A percentile compares a stretch with the other conserved stretches of the same genome.
Evolutionary conservation across 2,888 invertebrate species (phyloP).

Genomic region (Drosophila melanosoma): DNA sequence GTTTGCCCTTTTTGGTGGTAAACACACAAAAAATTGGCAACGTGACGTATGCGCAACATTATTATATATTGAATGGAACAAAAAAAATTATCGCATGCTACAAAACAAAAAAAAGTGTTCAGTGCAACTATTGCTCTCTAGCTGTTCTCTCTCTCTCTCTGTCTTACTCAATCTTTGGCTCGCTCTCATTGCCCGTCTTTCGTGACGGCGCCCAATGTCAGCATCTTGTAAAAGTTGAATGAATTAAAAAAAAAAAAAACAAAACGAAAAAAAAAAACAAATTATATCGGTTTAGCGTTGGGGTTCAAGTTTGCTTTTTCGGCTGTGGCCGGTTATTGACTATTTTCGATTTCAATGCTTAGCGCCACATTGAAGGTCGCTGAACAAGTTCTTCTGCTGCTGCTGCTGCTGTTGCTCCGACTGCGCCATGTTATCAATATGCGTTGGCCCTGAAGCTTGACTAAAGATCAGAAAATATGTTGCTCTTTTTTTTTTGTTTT

Average conservation of each 20-base stretch:
- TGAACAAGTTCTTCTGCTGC: constrained; percentile 71
- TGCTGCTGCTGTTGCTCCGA: constrained; percentile 24
- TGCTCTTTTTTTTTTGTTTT: background rate
- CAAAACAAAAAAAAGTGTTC: background rate
- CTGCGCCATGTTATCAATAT: constrained; percentile 28
- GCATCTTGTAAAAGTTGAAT: constrained; percentile 78
- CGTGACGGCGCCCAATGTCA: constrained; percentile 59
- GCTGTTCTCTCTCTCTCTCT: constrained; percentile 2
- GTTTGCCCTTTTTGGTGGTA: too few relatives aligned
- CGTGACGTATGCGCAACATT: constrained; percentile 56
- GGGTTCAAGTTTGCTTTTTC: constrained; percentile 69
- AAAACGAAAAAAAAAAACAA: constrained; percentile 2
- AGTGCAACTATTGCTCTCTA: constrained; percentile 1
- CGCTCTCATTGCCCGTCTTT: constrained; percentile 19
- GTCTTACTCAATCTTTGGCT: background rate
- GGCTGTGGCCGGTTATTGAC: constrained; percentile 59
- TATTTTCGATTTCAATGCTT: constrained; percentile 70
- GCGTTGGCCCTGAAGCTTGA: constrained; percentile 34
- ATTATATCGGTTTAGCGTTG: constrained; percentile 69
- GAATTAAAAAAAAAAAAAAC: constrained; percentile 60
- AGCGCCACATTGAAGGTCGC: constrained; percentile 71
- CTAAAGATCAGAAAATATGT: constrained; percentile 5
- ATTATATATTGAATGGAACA: background rate
- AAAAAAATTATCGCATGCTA: constrained; percentile 62
- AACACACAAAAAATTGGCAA: constrained; percentile 4